phyloP scores from a whole-genome alignment of 1,140 invertebrate species.

The Drosophila parvula region DNA sequence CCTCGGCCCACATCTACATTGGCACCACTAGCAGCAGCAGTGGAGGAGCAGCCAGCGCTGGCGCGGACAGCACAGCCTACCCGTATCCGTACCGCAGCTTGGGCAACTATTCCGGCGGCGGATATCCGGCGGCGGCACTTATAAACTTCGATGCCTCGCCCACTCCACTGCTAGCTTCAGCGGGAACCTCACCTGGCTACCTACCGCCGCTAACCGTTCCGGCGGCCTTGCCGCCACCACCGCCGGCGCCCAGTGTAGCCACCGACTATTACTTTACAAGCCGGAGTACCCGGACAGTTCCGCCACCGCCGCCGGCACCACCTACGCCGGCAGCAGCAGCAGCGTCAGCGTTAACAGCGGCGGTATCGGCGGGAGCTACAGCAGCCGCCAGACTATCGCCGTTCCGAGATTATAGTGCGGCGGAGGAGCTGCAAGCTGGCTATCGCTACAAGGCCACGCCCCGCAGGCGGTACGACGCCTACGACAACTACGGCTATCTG shows the following conservation, averaged over 20 bases:
- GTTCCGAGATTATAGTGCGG: conserved; percentile 57
- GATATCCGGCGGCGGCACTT: conserved; percentile 70
- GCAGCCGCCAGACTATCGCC: conserved; percentile 44
- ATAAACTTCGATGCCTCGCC: conserved; percentile 76
- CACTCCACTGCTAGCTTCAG: conserved; percentile 66
- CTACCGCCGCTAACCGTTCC: conserved; percentile 64
- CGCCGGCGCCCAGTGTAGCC: conserved; percentile 66
- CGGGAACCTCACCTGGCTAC: conserved; percentile 66
- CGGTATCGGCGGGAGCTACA: conserved; percentile 18
- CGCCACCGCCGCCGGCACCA: conserved; percentile 40
- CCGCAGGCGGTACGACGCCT: conserved; percentile 74
- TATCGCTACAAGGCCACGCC: conserved; percentile 77
- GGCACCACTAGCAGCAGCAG: conserved; percentile 66
- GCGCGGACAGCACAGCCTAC: conserved; percentile 36
- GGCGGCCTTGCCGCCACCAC: conserved; percentile 57
- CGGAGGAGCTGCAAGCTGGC: conserved; percentile 76
- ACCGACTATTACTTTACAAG: conserved; percentile 71
- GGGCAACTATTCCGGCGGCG: conserved; percentile 62
- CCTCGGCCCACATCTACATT: conserved; percentile 74
- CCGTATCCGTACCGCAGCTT: conserved; percentile 64
- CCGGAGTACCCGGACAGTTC: conserved; percentile 53
- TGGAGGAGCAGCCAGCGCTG: neutral
- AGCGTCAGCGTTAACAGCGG: conserved; percentile 27
- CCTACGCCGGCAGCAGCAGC: conserved; percentile 43
- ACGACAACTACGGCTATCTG: conserved; percentile 78